Evolutionary conservation across 2,113 vertebrate species (phyloP).

Genomic region (Erythrocebus patas): DNA sequence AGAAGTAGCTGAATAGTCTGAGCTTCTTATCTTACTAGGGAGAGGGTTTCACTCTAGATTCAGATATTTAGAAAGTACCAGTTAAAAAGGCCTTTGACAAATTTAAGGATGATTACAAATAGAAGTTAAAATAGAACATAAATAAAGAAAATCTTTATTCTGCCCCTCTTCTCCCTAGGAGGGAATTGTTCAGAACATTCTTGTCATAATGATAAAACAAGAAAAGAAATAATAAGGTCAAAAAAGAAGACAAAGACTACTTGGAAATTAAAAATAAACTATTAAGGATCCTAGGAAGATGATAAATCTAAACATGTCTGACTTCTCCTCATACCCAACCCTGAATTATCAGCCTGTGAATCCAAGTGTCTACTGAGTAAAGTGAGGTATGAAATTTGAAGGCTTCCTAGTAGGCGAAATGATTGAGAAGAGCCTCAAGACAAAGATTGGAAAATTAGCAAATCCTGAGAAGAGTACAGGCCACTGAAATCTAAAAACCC

Average conservation of each 20-base stretch:
- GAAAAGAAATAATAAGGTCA: neutral
- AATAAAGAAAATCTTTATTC: neutral
- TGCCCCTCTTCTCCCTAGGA: neutral
- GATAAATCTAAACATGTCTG: neutral
- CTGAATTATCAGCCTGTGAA: neutral
- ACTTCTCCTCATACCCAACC: neutral
- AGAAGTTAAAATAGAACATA: neutral
- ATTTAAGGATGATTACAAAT: neutral
- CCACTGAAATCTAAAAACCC: neutral
- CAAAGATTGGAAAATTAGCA: neutral
- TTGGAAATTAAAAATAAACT: neutral
- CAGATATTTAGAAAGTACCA: neutral
- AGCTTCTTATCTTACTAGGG: neutral
- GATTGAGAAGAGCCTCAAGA: neutral
- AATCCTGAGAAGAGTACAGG: neutral
- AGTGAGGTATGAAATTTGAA: neutral
- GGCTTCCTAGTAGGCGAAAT: neutral
- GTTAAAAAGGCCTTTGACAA: neutral
- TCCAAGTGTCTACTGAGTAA: neutral
- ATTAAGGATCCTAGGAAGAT: neutral
- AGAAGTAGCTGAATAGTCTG: neutral
- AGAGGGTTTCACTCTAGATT: neutral
- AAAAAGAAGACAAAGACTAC: neutral
- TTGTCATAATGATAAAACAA: neutral
- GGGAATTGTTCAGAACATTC: neutral